Conservation (phyloP, 1,140 invertebrate genomes). For the Rhagoletis zephyria region DNA sequence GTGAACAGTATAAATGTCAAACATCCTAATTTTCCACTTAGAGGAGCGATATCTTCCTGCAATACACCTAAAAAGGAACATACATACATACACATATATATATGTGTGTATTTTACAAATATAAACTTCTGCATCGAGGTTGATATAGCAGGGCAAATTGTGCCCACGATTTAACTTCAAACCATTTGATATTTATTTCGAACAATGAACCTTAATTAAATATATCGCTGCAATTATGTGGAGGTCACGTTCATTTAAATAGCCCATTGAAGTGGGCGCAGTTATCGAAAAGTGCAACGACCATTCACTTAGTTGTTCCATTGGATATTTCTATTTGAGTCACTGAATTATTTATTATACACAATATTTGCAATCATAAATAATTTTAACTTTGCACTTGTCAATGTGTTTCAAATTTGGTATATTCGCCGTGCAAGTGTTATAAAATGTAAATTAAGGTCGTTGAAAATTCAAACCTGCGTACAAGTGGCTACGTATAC, state of each 20-base stretch:
- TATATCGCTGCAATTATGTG: slow-evolving; percentile 37
- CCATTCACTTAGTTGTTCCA: neutral
- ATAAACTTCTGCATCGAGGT: neutral
- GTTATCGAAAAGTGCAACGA: slow-evolving; percentile 17
- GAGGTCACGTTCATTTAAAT: slow-evolving; percentile 38
- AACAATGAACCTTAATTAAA: slow-evolving; percentile 42
- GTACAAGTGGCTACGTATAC: neutral
- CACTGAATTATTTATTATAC: slow-evolving; percentile 44
- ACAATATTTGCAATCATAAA: slow-evolving; percentile 50
- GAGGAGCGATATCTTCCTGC: too few relatives aligned
- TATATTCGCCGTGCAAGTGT: neutral
- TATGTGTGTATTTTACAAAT: too few relatives aligned
- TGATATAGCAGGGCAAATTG: neutral
- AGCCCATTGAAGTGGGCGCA: neutral
- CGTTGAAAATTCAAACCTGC: slow-evolving; percentile 1
- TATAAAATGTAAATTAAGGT: slow-evolving; percentile 46
- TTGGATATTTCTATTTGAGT: neutral
- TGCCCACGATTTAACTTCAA: neutral
- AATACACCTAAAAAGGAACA: too few relatives aligned
- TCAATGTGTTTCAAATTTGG: slow-evolving; percentile 19
- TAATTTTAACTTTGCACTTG: slow-evolving; percentile 51
- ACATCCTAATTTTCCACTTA: too few relatives aligned
- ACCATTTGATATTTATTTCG: slow-evolving; percentile 6
- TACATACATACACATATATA: too few relatives aligned
- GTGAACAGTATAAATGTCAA: too few relatives aligned